phyloP scores from a whole-genome alignment of 1,140 invertebrate genomes.

The Brachionus angularis region DNA sequence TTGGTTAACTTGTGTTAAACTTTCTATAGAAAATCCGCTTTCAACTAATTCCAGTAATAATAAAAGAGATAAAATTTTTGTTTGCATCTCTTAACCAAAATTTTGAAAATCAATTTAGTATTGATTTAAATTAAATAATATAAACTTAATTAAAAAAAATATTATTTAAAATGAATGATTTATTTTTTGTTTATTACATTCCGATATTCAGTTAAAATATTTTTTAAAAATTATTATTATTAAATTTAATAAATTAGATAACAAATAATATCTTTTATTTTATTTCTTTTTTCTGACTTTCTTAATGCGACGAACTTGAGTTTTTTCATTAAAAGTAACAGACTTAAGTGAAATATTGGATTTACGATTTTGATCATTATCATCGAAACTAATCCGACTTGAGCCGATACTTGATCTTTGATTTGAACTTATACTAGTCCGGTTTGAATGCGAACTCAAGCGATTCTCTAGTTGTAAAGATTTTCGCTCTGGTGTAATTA shows the following conservation, averaged over 20 bases:
- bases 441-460: too few relatives aligned
- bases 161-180: too few relatives aligned
- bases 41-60: neutral
- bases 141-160: too few relatives aligned
- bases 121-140: too few relatives aligned
- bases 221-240: too few relatives aligned
- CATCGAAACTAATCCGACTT: neutral
- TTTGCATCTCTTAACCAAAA: too few relatives aligned
- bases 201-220: too few relatives aligned
- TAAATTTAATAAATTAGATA: too few relatives aligned
- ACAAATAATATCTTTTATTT: neutral
- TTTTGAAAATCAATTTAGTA: too few relatives aligned
- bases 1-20: slow-evolving; percentile 61
- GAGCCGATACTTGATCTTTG: neutral
- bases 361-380: slow-evolving; percentile 13
- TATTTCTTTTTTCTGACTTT: neutral
- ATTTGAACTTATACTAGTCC: too few relatives aligned
- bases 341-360: slow-evolving; percentile 7
- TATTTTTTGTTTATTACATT: too few relatives aligned
- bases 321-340: slow-evolving; percentile 28
- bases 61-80: neutral
- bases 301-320: slow-evolving; percentile 2
- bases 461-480: neutral
- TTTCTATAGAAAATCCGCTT: slow-evolving; percentile 46
- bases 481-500: slow-evolving; percentile 13